Base-by-base conservation (phyloP, 2,797 vertebrate species). In the Varecia variegata region DNA sequence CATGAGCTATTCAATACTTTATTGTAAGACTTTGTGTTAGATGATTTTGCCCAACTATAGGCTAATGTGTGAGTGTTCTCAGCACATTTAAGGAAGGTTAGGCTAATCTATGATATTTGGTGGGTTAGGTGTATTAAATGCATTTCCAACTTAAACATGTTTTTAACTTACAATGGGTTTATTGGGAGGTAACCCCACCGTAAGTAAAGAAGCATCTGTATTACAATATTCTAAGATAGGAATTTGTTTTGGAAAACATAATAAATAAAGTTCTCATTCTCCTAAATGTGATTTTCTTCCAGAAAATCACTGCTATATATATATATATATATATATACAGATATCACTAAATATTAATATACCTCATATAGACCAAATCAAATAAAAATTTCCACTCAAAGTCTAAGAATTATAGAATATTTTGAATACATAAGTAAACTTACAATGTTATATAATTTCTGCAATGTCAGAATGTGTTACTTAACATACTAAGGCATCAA, bases 201-300 rank as follows among this genome's bases (percentile, higher is more conserved):
- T 38, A 38, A 56, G n/a, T 79, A 25, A 79, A 17, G 23, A 14
- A 56, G 23, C 7, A 27, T 38, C n/a, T 54, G 3, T 58, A 73
- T 76, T 45, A 70, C 35, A 45, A 5, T 52, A 83, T 54, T 56
- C 6, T 80, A 88, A 81, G 77, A 88, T 1, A 71, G 17, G 25
- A 62, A 38, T 62, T 50, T 9, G 3, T 87, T 87, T 90, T 68
- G 86, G 58, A 73, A 94, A 92, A 84, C 18, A 27, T 25, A 84
- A 23, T 9, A 94, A 65, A 92, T 88, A 95, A 89, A 90, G 35
- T 85, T 73, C 25, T 76, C 77, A 73, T 20, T 88, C 38, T 60
- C 67, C 32, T 65, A 58, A 77, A 56, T 20, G 50, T n/a, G 23
- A 91, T 32, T 90, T 80, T 70, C 71, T n/a, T 76, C 43, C 35